Evolutionary conservation across 2,113 vertebrate genomes (phyloP), one percentile per base, ranked within the genome.

Genomic region (Raja brachyura): DNA sequence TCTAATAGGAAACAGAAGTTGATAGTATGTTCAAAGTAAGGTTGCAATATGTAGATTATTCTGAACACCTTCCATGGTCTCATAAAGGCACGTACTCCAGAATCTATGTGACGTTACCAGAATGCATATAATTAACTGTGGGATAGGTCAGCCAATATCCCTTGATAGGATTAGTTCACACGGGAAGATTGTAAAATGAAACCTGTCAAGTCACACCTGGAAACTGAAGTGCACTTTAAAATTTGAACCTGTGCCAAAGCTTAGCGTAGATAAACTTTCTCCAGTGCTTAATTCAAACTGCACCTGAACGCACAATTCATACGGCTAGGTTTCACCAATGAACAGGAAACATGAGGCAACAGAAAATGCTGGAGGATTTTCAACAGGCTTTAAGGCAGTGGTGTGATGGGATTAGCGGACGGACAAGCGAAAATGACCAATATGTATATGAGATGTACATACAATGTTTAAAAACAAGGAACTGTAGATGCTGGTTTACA

Each of bases 151-250:
- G 39, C 16, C 31, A 70, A 73, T 28, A 92, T 92, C 68, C 18
- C 66, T 73, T 73, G 33, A 74, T 73, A 54, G 22, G 90, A 92
- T 68, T 73, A 73, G 90, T 92, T 92, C 63, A 92, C 90, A 92
- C 63, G 90, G 90, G 68, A 92, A 92, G 33, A 48, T 22, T 92
- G 90, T 92, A 73, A 92, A 92, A 92, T 73, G 68, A 92, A 73
- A 92, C 90, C 68, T 70, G 90, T 92, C 39, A 48, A 73, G 90
- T 92, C 90, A 92, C 90, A 73, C 90, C 90, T 92, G 66, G 66
- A 73, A 70, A 14, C 68, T 92, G 68, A 92, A 73, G 66, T 92
- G 88, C 73, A 20, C 68, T 92, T 74, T 92, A 39, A 92, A 70
- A 73, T 92, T 28, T 92, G 90, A 39, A 92, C 33, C 54, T 22